Conservation (phyloP, 2,797 vertebrate genomes). For the Trachops cirrhosus region DNA sequence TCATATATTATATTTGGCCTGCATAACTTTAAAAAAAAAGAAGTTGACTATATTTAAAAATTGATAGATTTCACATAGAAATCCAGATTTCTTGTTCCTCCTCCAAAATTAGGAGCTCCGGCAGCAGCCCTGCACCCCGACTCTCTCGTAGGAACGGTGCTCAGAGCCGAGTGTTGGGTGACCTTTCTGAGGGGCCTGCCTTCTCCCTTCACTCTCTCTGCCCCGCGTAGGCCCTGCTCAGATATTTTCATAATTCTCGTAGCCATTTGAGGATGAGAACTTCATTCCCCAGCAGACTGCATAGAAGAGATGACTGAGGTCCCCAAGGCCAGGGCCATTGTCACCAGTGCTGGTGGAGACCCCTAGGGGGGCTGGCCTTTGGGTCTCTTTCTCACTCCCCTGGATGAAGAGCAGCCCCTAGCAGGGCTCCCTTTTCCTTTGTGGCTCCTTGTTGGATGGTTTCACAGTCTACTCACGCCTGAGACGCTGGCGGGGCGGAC, state of each 20-base stretch:
- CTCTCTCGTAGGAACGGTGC: not conserved
- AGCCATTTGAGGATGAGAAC: not conserved
- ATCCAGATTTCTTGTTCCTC: not conserved
- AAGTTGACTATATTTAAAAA: not conserved
- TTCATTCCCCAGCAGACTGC: not conserved
- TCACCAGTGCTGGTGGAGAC: not conserved
- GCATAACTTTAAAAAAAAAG: not conserved
- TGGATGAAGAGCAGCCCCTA: not conserved
- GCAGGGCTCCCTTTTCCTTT: not conserved
- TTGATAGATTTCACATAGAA: not conserved
- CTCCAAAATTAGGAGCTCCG: not conserved
- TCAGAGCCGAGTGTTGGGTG: not conserved
- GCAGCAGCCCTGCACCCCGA: rapidly evolving
- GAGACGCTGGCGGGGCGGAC: not conserved
- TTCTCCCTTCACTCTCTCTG: not conserved
- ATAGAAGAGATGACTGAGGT: not conserved
- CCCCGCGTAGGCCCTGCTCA: not conserved
- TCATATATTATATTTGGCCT: not conserved
- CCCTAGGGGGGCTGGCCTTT: not conserved
- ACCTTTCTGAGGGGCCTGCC: not conserved
- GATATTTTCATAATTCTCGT: not conserved
- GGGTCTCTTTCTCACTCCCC: not conserved
- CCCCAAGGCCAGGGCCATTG: rapidly evolving
- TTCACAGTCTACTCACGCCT: not conserved
- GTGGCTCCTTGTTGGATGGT: not conserved